Evolutionary conservation across 2,888 invertebrate species (phyloP).

Genomic region (Hydrotaea diabolus): DNA sequence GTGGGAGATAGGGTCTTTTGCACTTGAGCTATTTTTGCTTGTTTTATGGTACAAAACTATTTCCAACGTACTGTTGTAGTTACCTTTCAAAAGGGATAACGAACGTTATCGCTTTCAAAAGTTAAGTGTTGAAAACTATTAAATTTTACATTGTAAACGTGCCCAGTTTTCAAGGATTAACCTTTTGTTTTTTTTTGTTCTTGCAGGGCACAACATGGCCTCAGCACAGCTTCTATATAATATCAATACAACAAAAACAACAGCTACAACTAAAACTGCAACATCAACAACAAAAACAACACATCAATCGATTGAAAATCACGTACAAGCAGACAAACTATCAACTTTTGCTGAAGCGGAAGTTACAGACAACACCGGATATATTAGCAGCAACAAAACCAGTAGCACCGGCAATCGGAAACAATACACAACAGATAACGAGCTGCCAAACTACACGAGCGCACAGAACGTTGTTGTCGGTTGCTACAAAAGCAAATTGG

Average conservation of each 20-base stretch:
- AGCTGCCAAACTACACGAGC: not conserved
- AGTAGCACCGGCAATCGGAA: slow-evolving; percentile 35
- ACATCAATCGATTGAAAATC: slow-evolving; percentile 66
- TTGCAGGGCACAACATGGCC: slow-evolving; percentile 81
- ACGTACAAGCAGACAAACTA: slow-evolving; percentile 52
- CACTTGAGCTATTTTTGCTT: too few species aligned
- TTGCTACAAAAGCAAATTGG: slow-evolving; percentile 22
- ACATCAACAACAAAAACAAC: slow-evolving; percentile 71
- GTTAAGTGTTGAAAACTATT: too few species aligned
- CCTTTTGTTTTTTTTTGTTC: too few species aligned
- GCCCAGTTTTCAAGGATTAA: not conserved
- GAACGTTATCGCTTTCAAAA: too few species aligned
- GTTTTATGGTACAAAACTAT: too few species aligned
- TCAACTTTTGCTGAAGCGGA: slow-evolving; percentile 60
- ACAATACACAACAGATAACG: slow-evolving; percentile 41
- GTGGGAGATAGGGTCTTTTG: too few species aligned
- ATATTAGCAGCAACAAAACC: slow-evolving; percentile 49
- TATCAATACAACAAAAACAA: slow-evolving; percentile 77
- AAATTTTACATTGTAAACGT: too few species aligned
- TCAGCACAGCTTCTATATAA: slow-evolving; percentile 79
- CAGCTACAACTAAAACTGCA: too few species aligned
- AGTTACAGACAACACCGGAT: slow-evolving; percentile 51
- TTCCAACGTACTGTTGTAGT: too few species aligned
- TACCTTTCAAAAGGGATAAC: too few species aligned
- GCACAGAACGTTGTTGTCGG: not conserved